Conservation (phyloP, 2,797 vertebrate genomes). For the Typhlichthys subterraneus region DNA sequence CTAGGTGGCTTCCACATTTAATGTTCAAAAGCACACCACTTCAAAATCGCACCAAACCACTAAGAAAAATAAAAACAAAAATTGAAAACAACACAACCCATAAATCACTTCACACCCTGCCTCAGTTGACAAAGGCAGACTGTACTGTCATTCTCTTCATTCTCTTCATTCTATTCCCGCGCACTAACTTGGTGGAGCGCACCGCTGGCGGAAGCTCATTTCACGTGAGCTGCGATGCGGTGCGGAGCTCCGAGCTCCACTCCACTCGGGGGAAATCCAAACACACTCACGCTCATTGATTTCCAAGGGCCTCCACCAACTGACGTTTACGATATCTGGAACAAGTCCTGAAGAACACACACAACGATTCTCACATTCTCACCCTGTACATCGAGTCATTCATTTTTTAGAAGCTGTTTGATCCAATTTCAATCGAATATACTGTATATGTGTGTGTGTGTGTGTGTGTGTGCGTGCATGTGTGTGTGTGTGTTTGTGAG, state of each 20-base stretch:
- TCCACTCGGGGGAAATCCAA: conserved; percentile 58
- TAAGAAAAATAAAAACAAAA: background rate
- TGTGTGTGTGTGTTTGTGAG: too few species aligned
- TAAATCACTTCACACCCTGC: conserved; percentile 28
- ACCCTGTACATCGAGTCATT: background rate
- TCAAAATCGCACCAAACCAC: background rate
- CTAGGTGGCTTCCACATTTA: background rate
- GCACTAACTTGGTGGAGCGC: background rate
- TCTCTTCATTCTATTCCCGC: conserved; percentile 15
- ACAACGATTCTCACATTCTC: background rate
- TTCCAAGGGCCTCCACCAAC: conserved; percentile 51
- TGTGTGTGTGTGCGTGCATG: too few species aligned
- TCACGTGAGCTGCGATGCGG: conserved; percentile 44
- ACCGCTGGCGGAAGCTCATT: conserved; percentile 27
- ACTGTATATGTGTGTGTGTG: too few species aligned
- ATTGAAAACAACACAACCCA: too few species aligned
- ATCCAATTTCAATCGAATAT: too few species aligned
- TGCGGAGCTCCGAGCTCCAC: conserved; percentile 8
- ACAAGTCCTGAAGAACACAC: background rate
- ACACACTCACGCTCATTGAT: conserved; percentile 39
- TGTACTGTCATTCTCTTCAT: background rate
- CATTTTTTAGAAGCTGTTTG: background rate
- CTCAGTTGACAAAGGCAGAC: background rate
- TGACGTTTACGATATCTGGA: conserved; percentile 36
- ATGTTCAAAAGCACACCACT: background rate